A percentile compares a stretch with the other conserved stretches of the same genome.
These are phyloP conservation scores for Dipodomys merriami DNA, from an alignment of 2,113 vertebrate species.

Conservation along the genomic window DNA sequence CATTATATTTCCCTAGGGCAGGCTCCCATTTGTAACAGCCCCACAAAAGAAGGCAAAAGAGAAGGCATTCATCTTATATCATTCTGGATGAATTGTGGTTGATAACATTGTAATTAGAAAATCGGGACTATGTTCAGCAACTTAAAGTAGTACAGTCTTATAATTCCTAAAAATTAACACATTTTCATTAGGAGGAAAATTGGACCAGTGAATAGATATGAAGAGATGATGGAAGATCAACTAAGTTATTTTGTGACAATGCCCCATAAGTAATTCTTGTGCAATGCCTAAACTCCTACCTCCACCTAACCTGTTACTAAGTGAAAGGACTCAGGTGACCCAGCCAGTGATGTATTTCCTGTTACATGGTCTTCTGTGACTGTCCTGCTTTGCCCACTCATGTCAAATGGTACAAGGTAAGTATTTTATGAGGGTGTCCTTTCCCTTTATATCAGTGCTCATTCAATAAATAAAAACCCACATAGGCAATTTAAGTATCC, in stretches of 20 bases:
- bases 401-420: background rate
- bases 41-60: background rate
- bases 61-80: background rate
- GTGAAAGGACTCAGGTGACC: background rate
- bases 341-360: background rate
- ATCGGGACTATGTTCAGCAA: background rate
- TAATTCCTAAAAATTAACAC: conserved; percentile 16
- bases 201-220: background rate
- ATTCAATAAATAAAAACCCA: background rate
- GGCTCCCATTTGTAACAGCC: background rate
- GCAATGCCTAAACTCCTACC: background rate
- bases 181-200: background rate
- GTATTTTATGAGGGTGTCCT: background rate
- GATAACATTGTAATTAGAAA: background rate
- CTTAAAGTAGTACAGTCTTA: background rate
- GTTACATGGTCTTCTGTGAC: background rate
- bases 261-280: background rate
- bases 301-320: background rate
- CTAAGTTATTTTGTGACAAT: background rate
- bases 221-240: background rate
- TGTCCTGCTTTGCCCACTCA: background rate
- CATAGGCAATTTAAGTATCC: conserved; percentile 18
- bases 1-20: background rate
- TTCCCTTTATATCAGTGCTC: conserved; percentile 35
- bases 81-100: background rate